Evolutionary conservation across 2,888 invertebrate genomes (phyloP).

Genomic region (Buathra laborator): DNA sequence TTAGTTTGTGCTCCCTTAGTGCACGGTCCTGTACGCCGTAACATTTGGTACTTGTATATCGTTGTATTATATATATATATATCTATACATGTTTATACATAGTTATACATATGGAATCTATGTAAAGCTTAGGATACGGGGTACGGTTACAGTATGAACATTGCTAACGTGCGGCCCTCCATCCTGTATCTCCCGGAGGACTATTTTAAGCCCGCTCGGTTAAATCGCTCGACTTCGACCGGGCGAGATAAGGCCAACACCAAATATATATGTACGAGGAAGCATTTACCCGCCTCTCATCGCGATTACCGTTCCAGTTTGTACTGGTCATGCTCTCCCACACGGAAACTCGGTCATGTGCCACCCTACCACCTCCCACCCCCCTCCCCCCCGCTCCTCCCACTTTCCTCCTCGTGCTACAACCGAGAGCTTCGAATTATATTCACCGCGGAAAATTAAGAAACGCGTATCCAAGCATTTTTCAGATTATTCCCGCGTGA

Average conservation of each 20-base stretch:
- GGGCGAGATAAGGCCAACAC: slow-evolving; percentile 62
- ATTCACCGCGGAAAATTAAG: slow-evolving; percentile 59
- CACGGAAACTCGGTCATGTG: slow-evolving; percentile 16
- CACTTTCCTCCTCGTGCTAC: too few species aligned
- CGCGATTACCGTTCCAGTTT: slow-evolving; percentile 23
- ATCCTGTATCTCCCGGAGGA: slow-evolving; percentile 64
- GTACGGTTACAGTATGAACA: slow-evolving; percentile 34
- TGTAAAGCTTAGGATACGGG: neutral
- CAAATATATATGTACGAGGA: slow-evolving; percentile 18
- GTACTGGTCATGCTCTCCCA: slow-evolving; percentile 7
- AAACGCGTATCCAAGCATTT: slow-evolving; percentile 63
- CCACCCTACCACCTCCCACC: neutral
- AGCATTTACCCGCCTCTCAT: slow-evolving; percentile 17
- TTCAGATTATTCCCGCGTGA: slow-evolving; percentile 55
- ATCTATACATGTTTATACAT: neutral
- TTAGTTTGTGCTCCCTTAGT: slow-evolving; percentile 59
- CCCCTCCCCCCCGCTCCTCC: neutral
- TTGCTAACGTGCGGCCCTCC: slow-evolving; percentile 50
- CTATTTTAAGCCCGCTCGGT: slow-evolving; percentile 66
- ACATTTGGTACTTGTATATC: slow-evolving; percentile 2
- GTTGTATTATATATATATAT: neutral
- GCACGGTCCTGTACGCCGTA: slow-evolving; percentile 25
- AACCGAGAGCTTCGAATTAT: slow-evolving; percentile 46
- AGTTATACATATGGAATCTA: slow-evolving; percentile 26
- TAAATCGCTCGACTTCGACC: slow-evolving; percentile 69